Base-by-base conservation (phyloP, 2,888 invertebrate species). In the Leptopterna dolabrata region DNA sequence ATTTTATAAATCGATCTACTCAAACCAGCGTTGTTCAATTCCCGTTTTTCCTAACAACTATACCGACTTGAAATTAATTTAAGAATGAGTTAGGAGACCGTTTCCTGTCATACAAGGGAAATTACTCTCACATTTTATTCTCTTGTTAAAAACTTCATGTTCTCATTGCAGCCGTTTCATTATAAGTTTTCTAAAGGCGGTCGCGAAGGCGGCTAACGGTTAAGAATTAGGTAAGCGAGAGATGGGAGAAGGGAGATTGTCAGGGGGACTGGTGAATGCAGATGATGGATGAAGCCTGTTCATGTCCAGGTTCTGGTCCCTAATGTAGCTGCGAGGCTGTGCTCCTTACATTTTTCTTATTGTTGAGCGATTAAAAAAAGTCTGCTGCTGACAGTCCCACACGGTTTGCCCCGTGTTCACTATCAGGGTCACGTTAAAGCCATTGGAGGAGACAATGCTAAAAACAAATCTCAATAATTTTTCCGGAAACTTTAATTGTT, bases 251-350 rank as follows among this genome's bases (percentile, higher is more conserved):
- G 16, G 19, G 27, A 30, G 41, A 73, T 36, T 19, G 73, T 73
- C 73, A 73, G 73, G 36, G 41, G 36, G 41, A 73, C 16, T 30
- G 73, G 73, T 73, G 73, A 73, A 73, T 73, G 36, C 73, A 73
- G 73, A 73, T 73, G 73, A 73, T 73, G 73, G 73, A 73, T 73
- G 73, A 73, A 73, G 36, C n/a, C 36, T 36, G 73, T 73, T 73
- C 73, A 73, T 73, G 73, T 73, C 73, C 73, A 73, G 73, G 73
- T 41, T 63, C 73, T 16, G 73, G 36, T 16, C 30, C 19, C 30
- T 36, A 73, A 73, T 73, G 73, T 73, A 19, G 73, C 73, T 73
- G n/a, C 36, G 41, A 41, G n/a, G 9, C 30, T 36, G 14, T 30
- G 36, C 30, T 30, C 41, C n/a, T 73, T 19, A 14, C 16, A 73